These are phyloP conservation scores for Caiman crocodilus DNA, from an alignment of 2,797 vertebrate genomes.

Conservation along the genomic window DNA sequence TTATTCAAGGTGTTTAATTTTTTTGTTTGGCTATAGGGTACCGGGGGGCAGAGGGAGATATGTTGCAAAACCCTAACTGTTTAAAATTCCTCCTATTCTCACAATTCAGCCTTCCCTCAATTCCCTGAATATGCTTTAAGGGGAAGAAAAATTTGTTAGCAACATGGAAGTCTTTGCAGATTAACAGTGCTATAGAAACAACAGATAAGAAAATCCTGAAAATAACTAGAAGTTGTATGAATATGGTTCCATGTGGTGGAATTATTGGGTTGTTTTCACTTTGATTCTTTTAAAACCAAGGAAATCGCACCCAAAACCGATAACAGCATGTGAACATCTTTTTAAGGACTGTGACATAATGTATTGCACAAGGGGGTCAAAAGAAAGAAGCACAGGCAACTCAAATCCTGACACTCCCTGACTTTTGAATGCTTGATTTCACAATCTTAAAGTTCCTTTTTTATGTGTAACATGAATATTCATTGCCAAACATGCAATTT, in stretches of 20 bases:
- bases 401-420: not conserved
- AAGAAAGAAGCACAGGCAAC: not conserved
- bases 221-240: not conserved
- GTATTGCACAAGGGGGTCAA: fast-evolving
- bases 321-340: not conserved
- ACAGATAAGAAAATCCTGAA: no score
- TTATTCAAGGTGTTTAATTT: no score
- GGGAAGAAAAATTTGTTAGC: no score
- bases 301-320: not conserved
- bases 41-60: no score
- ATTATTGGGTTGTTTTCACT: fast-evolving
- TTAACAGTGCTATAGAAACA: no score
- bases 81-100: no score
- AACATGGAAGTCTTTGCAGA: no score
- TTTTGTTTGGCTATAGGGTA: no score
- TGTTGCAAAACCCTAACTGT: no score
- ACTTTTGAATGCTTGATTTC: not conserved
- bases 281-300: not conserved
- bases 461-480: not conserved
- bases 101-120: no score
- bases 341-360: not conserved
- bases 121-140: no score
- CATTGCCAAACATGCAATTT: not conserved
- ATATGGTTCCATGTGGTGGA: not conserved
- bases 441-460: not conserved